A percentile compares a stretch with the other conserved stretches of the same genome.
phyloP scores from a whole-genome alignment of 2,113 vertebrate genomes.

The Bos taurus region ARS-UCD2.0 NC_037335.1:82965501-82966000 shows the following conservation, averaged over 20 bases:
- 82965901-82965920: background rate
- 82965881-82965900: background rate
- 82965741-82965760: background rate
- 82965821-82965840: background rate
- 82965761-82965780: background rate
- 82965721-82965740: background rate
- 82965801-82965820: background rate
- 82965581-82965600: background rate
- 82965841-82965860: background rate
- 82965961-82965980: background rate
- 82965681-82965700: background rate
- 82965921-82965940: rapidly evolving
- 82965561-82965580: background rate
- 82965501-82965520: background rate
- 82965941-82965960: background rate
- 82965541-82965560: background rate
- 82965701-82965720: background rate
- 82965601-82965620: background rate
- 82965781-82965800: background rate
- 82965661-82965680: background rate
- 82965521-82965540: background rate
- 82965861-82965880: background rate
- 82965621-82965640: background rate
- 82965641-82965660: background rate
- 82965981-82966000: background rate